Evolutionary conservation across 2,888 invertebrate species (phyloP), one percentile per base, ranked within the genome.

Genomic region (Diplazon laetatorius): DNA sequence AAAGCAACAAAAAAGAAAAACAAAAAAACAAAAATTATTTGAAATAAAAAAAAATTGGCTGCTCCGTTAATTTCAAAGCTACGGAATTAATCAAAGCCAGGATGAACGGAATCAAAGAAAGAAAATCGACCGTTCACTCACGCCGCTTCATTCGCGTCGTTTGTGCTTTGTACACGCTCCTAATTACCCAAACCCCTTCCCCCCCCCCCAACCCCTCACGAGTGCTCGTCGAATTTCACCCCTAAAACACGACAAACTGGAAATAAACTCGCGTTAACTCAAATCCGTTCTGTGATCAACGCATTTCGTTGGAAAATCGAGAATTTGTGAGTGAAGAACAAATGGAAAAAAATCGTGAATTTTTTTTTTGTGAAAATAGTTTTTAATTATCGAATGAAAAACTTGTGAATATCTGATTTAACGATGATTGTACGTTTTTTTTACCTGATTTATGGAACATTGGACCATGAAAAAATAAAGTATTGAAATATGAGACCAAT

Each of bases 81-180:
- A 10, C 50, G n/a, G 9, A 10, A 50, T 50, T 50, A 50, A 12
- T 50, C 22, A 14, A 22, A 35, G 55, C n/a, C 14, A 55, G 35
- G 30, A 30, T 52, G 12, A 14, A 25, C 30, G 3, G 25, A 55
- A 25, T 35, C 30, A 55, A 55, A 55, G 9, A 4, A n/a, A 12
- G 50, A 22, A 50, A 50, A 50, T 50, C 4, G 50, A 22, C n/a
- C 22, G 12, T 22, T 22, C 12, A 16, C 2, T 10, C 2, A 52
- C 30, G n/a, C 5, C n/a, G 42, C 78, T 80, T 84, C 83, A 83
- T 83, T 82, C 80, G 78, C 78, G 73, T 77, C 85, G 82, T 87
- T 87, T 86, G 85, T 85, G 85, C 85, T 85, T 84, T 83, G 84
- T 83, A 84, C 81, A 81, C 78, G 82, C 81, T 82, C 83, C 85